Base-by-base conservation (phyloP, 2,888 invertebrate species). In the Herminia tarsipennalis region DNA sequence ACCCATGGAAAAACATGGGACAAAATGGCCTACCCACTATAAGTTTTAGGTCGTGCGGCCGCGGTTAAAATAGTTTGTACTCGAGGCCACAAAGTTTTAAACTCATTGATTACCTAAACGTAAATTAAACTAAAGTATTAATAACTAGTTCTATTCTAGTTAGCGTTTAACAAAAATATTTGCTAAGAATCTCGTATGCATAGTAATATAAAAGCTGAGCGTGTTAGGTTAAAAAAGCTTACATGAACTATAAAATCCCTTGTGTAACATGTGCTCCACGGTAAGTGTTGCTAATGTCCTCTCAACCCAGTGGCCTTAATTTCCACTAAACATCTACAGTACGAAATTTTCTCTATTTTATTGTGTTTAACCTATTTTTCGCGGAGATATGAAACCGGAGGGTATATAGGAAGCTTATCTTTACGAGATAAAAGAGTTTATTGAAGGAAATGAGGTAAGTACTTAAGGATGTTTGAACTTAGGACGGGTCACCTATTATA, bases 271-370 rank as follows among this genome's bases (percentile, higher is more conserved):
- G 34, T 54, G 59, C 46, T 53, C 47, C 16, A 25, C 38, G 46
- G 41, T 56, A 53, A 54, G 52, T 39, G 48, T 56, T 40, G 46
- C 60, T 59, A 61, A 71, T 66, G 59, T 66, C 54, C 55, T 56
- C 52, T 56, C 47, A 42, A 60, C 60, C 53, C 42, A 49, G 54
- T 61, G 47, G 53, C 65, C 63, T 56, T 70, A 65, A 70, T 71
- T 65, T 61, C 29, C 37, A 52, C 42, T 40, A 49, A 45, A 49
- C 44, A 45, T 47, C 35, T 30, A 56, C 35, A 41, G 37, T 52
- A 48, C 10, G n/a, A 50, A 40, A 43, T 34, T 29, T 50, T 27
- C 32, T 28, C 9, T 49, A 35, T 40, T 45, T 39, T 48, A 44
- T 29, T 45, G 16, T 28, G 33, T 39, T 44, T 33, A 36, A 56